Base-by-base conservation (phyloP, 2,888 invertebrate genomes). In the Dichetophora obliterata region DNA sequence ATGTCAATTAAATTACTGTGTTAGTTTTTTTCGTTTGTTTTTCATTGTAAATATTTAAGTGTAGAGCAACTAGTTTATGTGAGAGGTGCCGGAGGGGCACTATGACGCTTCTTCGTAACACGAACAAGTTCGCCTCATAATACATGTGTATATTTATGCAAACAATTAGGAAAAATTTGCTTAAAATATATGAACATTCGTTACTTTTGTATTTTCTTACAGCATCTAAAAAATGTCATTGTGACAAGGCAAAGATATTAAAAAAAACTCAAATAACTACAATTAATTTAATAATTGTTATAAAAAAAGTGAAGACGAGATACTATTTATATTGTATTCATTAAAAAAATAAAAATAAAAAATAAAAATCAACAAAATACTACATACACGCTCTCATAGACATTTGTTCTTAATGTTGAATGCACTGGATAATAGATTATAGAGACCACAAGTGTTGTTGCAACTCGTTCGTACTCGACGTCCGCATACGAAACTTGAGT, bases 241-340 rank as follows among this genome's bases (percentile, higher is more conserved):
- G 83, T 85, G 84, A 84, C 83, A 85, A 85, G 84, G 86, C 87
- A 83, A 88, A 86, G 86, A 84, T 86, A 85, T 84, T 81, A 84
- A 84, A 84, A 83, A 84, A 76, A 80, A 75, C 79, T 80, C 80
- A 77, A 79, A 73, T 77, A 77, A 83, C 81, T 76, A 75, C 77
- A 81, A 81, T 27, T 69, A 79, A 71, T 81, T 79, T 77, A 78
- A 80, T 77, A 78, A 81, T 81, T 78, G 81, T 80, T 82, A 82
- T 78, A 78, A 73, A 82, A 82, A 81, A 81, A 80, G 78, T 78
- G 80, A 73, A 16, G 27, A 34, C 61, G 66, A 74, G 52, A 37
- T 57, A 22, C 59, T 71, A 74, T 48, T n/a, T 59, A 14, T 65
- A 66, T 74, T 74, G 52, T 74, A 54, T 74, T 74, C 43, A 75